A percentile compares a stretch with the other conserved stretches of the same genome.
Evolutionary conservation across 2,113 vertebrate genomes (phyloP).

Genomic region (Lampris incognitus): DNA sequence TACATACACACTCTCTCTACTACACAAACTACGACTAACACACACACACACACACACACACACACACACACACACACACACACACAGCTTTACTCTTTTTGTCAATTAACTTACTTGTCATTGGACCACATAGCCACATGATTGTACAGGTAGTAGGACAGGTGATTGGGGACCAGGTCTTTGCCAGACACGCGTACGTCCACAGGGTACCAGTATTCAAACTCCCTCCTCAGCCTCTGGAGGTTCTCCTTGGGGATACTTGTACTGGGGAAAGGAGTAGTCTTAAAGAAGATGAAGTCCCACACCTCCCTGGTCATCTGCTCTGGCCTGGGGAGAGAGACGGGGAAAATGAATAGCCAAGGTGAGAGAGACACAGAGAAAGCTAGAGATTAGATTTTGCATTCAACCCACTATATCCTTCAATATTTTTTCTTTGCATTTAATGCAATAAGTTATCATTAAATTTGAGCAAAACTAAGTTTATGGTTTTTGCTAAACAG

Average conservation of each 20-base stretch:
- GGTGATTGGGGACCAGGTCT: conserved; percentile 96
- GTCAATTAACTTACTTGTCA: conserved; percentile 81
- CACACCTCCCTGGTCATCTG: conserved; percentile 96
- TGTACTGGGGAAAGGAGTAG: conserved; percentile 89
- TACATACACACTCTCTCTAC: too few species aligned
- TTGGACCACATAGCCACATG: conserved; percentile 95
- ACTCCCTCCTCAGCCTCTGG: conserved; percentile 90
- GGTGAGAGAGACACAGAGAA: not conserved
- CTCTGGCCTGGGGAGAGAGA: conserved; percentile 81
- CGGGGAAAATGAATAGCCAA: not conserved
- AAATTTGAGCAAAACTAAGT: too few species aligned
- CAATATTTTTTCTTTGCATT: too few species aligned
- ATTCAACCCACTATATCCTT: too few species aligned
- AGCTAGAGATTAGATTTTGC: too few species aligned
- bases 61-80: too few species aligned
- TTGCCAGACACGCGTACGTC: conserved; percentile 95
- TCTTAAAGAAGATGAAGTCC: conserved; percentile 97
- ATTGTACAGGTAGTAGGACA: conserved; percentile 95
- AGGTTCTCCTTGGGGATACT: conserved; percentile 89
- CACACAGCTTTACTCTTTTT: not conserved
- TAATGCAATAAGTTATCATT: too few species aligned
- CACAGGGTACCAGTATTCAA: conserved; percentile 98
- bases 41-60: not conserved
- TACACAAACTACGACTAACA: too few species aligned
- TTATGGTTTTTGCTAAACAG: too few species aligned